Base-by-base conservation (phyloP, 2,888 invertebrate genomes). In the Brachylomia viminalis region DNA sequence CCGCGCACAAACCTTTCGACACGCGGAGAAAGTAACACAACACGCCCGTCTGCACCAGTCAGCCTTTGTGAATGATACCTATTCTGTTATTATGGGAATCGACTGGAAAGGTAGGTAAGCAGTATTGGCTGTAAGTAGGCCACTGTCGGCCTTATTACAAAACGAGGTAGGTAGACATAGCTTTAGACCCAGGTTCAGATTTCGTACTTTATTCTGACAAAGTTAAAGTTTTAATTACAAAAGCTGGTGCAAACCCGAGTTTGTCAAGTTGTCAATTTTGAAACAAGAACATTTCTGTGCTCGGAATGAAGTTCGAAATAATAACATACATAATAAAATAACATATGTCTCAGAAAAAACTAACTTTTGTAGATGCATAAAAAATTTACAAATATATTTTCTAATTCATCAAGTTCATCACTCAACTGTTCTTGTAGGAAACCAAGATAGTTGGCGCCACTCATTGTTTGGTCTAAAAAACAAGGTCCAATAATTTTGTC, bases 1-100 rank as follows among this genome's bases (percentile, higher is more conserved):
- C 82, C 88, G 83, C 84, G 62, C 52, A 84, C 77, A 90, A 90
- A 89, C 84, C 83, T 86, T 90, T 90, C 80, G 88, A 85, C 83
- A 71, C 69, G 73, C 69, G 82, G 88, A 83, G 88, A 90, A 90
- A 91, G 89, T 87, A 80, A 86, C 84, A 82, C 30, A 62, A 61
- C 33, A 79, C 79, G 58, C 72, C 8, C 47, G 52, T 52, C 54
- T 80, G 20, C 20, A 64, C 56, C 27, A 47, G 20, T 1, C 38
- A 67, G 52, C 15, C 15, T 67, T 62, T 71, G 42, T 52, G 10
- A 64, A 42, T 17, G 13, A 52, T 52, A 52, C 54, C 54, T n/a
- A 15, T 17, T 20, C 58, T 30, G 10, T 30, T 58, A 10, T 58
- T 30, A 58, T 30, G 30, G 6, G 10, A 17, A 58, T 10, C 20